phyloP scores from a whole-genome alignment of 2,113 vertebrate genomes.

The Taurulus bubalis region DNA sequence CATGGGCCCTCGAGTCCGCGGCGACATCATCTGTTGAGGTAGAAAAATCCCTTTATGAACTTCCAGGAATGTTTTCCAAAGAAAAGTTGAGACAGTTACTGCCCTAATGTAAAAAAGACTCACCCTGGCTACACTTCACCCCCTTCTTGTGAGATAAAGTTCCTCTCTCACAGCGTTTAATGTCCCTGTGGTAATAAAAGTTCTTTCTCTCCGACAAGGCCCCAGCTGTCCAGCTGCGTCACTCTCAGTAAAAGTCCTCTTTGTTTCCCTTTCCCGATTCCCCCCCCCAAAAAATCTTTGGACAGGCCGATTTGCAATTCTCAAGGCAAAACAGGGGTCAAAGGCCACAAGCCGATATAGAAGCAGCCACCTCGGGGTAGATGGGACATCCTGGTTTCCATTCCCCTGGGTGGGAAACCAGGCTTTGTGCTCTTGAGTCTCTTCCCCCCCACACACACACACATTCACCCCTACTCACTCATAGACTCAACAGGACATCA shows the following conservation, averaged over 20 bases:
- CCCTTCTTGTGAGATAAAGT: slow-evolving; percentile 35
- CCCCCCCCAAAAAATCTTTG: slow-evolving; percentile 54
- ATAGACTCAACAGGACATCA: slow-evolving; percentile 69
- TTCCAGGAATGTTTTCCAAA: slow-evolving; percentile 25
- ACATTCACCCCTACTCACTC: not conserved
- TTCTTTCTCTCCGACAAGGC: slow-evolving; percentile 66
- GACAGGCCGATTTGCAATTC: slow-evolving; percentile 61
- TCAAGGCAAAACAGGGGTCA: slow-evolving; percentile 69
- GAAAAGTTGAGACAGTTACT: not conserved
- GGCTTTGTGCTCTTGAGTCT: slow-evolving; percentile 56
- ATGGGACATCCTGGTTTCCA: slow-evolving; percentile 65
- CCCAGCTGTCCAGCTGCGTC: slow-evolving; percentile 75
- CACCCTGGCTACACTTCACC: not conserved
- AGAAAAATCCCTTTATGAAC: slow-evolving; percentile 18
- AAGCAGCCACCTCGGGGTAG: slow-evolving; percentile 62
- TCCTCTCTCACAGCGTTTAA: slow-evolving; percentile 44
- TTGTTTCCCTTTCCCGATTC: slow-evolving; percentile 72
- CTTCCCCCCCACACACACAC: not conserved
- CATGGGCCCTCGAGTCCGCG: not conserved
- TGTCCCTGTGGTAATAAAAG: slow-evolving; percentile 54
- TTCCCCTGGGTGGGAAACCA: slow-evolving; percentile 47
- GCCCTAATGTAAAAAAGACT: slow-evolving; percentile 32
- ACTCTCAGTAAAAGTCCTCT: slow-evolving; percentile 66
- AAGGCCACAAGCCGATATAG: slow-evolving; percentile 62
- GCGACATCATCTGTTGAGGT: slow-evolving; percentile 13